These are phyloP conservation scores for Fundulus diaphanus DNA, from an alignment of 2,797 vertebrate species.

Conservation along the genomic window DNA sequence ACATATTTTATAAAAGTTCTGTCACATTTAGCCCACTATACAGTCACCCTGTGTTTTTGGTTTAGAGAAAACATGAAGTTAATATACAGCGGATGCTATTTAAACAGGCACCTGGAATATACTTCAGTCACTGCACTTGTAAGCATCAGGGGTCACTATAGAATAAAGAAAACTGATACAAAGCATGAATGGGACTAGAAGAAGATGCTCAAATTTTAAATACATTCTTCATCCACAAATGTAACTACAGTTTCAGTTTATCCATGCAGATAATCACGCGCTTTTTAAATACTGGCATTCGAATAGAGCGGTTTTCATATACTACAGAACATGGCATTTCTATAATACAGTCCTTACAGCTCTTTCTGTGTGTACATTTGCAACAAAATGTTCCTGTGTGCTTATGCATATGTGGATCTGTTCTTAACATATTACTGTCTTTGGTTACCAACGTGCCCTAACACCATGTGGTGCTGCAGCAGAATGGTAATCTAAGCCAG, in stretches of 20 bases:
- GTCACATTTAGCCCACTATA: not conserved
- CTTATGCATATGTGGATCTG: conserved; percentile 24
- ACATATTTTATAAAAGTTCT: not conserved
- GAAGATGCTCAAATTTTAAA: not conserved
- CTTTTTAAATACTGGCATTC: too few species aligned
- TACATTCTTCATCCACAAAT: not conserved
- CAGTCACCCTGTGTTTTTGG: not conserved
- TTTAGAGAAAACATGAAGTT: not conserved
- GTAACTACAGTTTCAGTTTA: too few species aligned
- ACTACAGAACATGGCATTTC: not conserved
- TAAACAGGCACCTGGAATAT: too few species aligned
- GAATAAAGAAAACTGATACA: not conserved
- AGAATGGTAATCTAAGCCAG: conserved; percentile 74
- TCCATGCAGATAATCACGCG: too few species aligned
- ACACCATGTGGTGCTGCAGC: conserved; percentile 57
- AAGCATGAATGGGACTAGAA: not conserved
- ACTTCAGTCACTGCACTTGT: not conserved
- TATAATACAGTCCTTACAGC: not conserved
- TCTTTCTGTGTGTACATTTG: conserved; percentile 25
- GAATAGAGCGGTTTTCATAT: not conserved
- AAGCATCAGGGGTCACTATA: not conserved
- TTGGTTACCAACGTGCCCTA: conserved; percentile 59
- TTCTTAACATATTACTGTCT: conserved; percentile 52
- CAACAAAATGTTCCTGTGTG: conserved; percentile 19
- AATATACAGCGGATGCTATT: not conserved